Evolutionary conservation across 2,888 invertebrate species (phyloP), one percentile per base, ranked within the genome.

Genomic region (Clusia tigrina): DNA sequence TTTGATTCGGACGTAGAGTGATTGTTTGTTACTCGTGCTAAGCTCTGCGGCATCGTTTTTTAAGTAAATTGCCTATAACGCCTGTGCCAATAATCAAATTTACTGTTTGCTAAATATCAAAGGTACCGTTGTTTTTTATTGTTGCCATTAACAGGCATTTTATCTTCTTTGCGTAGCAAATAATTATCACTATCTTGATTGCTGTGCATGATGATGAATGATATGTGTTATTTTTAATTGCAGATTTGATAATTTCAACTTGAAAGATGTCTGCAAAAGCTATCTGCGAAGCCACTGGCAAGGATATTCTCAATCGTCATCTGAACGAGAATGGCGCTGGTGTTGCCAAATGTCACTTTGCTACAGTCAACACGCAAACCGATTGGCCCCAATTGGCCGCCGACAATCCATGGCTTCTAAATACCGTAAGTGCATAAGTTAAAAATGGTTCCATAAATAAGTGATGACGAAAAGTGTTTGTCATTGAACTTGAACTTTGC

Each of bases 241-340:
- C 32, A 32, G 32, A n/a, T n/a, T 32, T 32, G 12, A 6, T 32
- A 42, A n/a, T 42, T 42, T 2, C 42, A 42, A 10, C 42, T 10
- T 42, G n/a, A 69, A 86, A 81, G 69, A 98, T 98, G 98, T 95
- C 98, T 71, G 97, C 98, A 58, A 98, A 97, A 87, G 97, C 97
- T 63, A 95, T 98, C 78, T 89, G 92, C 80, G 98, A 98, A 87
- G 95, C 93, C 67, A 92, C 94, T 59, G 98, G 97, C 75, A 98
- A 98, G 85, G 90, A 92, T 78, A 87, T 98, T 58, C 89, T 98
- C 67, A 96, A 95, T 85, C 90, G 92, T 78, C 89, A 93, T 80
- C 87, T 96, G 78, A 79, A 80, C 56, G 78, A 87, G 1, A 88
- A 89, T 56, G 89, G 91, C 1, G 89, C 91, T 0, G 89, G 89